Base-by-base conservation (phyloP, 2,113 vertebrate genomes). In the Pantherophis guttatus region DNA sequence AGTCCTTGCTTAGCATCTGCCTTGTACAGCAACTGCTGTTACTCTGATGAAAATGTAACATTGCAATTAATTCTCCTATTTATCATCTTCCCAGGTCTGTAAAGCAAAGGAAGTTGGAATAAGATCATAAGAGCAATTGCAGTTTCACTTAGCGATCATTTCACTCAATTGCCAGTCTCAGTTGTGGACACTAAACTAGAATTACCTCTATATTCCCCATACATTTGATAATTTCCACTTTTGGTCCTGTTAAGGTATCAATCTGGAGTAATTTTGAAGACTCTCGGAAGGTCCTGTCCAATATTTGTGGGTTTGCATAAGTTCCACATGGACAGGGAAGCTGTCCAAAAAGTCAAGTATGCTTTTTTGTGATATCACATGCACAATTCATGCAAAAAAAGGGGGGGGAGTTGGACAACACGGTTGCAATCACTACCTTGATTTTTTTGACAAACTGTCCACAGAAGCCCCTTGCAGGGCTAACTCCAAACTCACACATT, bases 321-420 rank as follows among this genome's bases (percentile, higher is more conserved):
- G 33, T 89, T 44, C 54, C 21, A 58, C 11, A 11, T 33, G 55
- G 88, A 33, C 4, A 23, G 26, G 50, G 50, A 15, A 52, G 8
- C 3, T 88, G n/a, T 39, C n/a, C 70, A 75, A 75, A 75, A 39
- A 81, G 70, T 39, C 33, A 96, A 96, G 39, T 93, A 95, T 94
- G 65, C 93, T 93, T 65, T 48, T 88, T 87, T 91, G 54, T 88
- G 70, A 81, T 39, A 44, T 44, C n/a, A 81, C 7, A 81, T 81
- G 0, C 2, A 81, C 8, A 81, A 21, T 44, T 39, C 33, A 81
- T 81, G 33, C 33, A 81, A 81, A 81, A 81, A 9, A 21, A 21
- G 8, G 1, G 33, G 75, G 3, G 2, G 75, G 75, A 81, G 3
- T 21, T 81, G 44, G 17, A 81, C 17, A 8, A 44, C 33, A 81